Evolutionary conservation across 2,888 invertebrate species (phyloP).

Genomic region (Chamaedrilus cognettii): DNA sequence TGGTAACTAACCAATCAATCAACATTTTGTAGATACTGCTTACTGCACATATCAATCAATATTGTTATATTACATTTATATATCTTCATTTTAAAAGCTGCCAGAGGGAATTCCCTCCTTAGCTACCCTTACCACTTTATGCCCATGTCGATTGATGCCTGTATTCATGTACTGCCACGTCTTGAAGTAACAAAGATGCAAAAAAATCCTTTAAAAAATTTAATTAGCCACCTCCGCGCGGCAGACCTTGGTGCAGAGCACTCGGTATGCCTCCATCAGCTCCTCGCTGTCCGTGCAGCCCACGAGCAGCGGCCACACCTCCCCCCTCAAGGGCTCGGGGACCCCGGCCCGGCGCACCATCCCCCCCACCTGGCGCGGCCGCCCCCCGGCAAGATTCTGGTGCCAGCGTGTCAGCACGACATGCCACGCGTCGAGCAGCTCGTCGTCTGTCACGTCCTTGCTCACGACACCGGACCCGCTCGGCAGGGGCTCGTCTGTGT

Average conservation of each 20-base stretch:
- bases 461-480: conserved; percentile 98
- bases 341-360: conserved; percentile 72
- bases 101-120: too few species aligned
- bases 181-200: too few species aligned
- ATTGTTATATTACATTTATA: too few species aligned
- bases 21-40: too few species aligned
- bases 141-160: too few species aligned
- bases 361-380: conserved; percentile 74
- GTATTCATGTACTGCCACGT: too few species aligned
- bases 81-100: too few species aligned
- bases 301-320: conserved; percentile 96
- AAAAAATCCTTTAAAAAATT: too few species aligned
- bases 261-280: conserved; percentile 87
- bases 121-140: too few species aligned
- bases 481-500: conserved; percentile 78
- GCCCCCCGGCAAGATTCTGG: conserved; percentile 54
- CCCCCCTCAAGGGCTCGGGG: conserved; percentile 93
- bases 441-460: conserved; percentile 92
- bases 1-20: too few species aligned
- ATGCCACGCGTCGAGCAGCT: conserved; percentile 84
- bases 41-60: too few species aligned
- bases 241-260: conserved; percentile 88
- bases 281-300: conserved; percentile 72
- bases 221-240: too few species aligned
- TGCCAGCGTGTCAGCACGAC: conserved; percentile 68